phyloP scores from a whole-genome alignment of 2,113 vertebrate genomes.

The Stegostoma tigrinum region DNA sequence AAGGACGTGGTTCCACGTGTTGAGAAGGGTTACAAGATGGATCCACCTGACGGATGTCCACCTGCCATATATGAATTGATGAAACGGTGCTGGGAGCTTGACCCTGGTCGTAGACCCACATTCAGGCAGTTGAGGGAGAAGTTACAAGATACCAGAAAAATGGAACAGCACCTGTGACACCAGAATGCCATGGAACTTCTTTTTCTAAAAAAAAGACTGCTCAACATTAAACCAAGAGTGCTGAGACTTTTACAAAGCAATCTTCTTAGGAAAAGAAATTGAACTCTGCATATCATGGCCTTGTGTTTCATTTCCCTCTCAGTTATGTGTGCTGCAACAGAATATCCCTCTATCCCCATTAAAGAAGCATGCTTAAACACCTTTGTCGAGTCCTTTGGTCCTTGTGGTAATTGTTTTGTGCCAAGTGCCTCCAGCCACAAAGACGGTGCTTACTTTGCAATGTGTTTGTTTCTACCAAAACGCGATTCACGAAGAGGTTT shows the following conservation, averaged over 20 bases:
- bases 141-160: slow-evolving; percentile 76
- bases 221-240: slow-evolving; percentile 33
- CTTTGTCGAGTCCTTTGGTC: slow-evolving; percentile 12
- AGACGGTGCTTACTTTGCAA: slow-evolving; percentile 31
- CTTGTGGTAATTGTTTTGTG: slow-evolving; percentile 33
- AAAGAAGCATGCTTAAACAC: slow-evolving; percentile 31
- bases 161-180: slow-evolving; percentile 83
- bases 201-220: slow-evolving; percentile 26
- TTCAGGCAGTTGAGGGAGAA: slow-evolving; percentile 80
- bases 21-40: slow-evolving; percentile 96
- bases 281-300: slow-evolving; percentile 35
- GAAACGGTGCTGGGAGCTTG: slow-evolving; percentile 91
- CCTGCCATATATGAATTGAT: slow-evolving; percentile 82
- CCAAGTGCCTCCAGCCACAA: slow-evolving; percentile 37
- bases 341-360: not conserved
- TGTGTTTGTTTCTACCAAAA: slow-evolving; percentile 24
- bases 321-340: slow-evolving; percentile 8
- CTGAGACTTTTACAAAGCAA: slow-evolving; percentile 36
- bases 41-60: slow-evolving; percentile 81
- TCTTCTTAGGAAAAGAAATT: slow-evolving; percentile 13
- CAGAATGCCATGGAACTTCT: not conserved
- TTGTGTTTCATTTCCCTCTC: not conserved
- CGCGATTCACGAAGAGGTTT: not conserved
- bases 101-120: slow-evolving; percentile 69
- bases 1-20: slow-evolving; percentile 89